Conservation (phyloP, 2,113 vertebrate genomes). For the Neolamprologus falcicula region DNA sequence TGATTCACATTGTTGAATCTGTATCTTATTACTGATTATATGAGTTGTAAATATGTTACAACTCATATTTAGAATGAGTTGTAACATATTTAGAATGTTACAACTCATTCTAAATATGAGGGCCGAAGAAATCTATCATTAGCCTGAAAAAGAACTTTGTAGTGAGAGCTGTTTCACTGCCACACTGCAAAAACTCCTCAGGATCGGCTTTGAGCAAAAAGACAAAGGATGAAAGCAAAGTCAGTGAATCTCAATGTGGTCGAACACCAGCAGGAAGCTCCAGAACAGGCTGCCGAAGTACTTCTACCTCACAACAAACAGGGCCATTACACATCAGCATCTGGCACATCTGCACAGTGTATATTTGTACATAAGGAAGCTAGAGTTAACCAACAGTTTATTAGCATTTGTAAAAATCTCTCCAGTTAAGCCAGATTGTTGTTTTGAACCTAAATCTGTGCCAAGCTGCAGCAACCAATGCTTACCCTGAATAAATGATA, state of each 20-base stretch:
- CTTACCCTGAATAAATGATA: neutral
- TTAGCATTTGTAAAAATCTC: neutral
- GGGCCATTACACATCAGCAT: neutral
- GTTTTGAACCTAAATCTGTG: neutral
- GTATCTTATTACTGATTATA: neutral
- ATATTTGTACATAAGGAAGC: neutral
- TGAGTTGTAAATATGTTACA: no score
- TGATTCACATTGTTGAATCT: neutral
- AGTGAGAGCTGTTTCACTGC: neutral
- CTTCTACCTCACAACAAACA: accelerated
- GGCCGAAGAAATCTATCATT: accelerated
- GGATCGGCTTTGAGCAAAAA: neutral
- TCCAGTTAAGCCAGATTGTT: neutral
- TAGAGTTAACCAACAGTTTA: neutral
- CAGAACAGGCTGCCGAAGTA: neutral
- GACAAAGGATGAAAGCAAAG: neutral
- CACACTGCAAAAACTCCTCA: neutral
- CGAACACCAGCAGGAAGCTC: neutral
- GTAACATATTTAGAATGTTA: no score
- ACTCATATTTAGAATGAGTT: no score
- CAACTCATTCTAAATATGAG: neutral
- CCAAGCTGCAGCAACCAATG: neutral
- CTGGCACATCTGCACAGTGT: neutral
- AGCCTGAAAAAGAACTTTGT: neutral
- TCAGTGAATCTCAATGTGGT: neutral